These are phyloP conservation scores for Cynopterus brachyotis DNA, from an alignment of 2,113 vertebrate species.

Conservation along the genomic window DNA sequence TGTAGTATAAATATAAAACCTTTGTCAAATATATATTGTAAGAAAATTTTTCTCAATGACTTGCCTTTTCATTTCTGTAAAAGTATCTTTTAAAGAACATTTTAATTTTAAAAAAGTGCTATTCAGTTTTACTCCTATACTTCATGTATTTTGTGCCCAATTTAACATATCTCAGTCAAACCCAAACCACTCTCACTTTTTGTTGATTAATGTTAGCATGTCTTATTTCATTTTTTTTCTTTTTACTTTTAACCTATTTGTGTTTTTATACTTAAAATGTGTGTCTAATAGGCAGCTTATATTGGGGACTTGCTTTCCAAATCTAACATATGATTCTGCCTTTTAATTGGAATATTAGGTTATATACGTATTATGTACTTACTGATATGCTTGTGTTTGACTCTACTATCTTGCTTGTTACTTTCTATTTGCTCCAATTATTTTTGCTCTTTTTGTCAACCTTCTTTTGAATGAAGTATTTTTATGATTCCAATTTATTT, in stretches of 20 bases:
- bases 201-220: neutral
- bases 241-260: neutral
- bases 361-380: neutral
- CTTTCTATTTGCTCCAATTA: neutral
- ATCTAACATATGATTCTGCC: neutral
- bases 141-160: neutral
- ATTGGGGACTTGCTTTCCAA: neutral
- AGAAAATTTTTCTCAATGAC: neutral
- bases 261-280: neutral
- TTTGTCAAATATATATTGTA: neutral
- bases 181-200: neutral
- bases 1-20: neutral
- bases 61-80: neutral
- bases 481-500: neutral
- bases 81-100: neutral
- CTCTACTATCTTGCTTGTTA: neutral
- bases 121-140: neutral
- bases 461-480: neutral
- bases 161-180: neutral
- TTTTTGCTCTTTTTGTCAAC: neutral
- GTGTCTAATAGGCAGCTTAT: neutral
- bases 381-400: neutral
- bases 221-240: neutral
- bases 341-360: neutral
- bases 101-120: neutral